Evolutionary conservation across 2,888 invertebrate species (phyloP), one percentile per base, ranked within the genome.

Genomic region (Lithophane semibrunnea): DNA sequence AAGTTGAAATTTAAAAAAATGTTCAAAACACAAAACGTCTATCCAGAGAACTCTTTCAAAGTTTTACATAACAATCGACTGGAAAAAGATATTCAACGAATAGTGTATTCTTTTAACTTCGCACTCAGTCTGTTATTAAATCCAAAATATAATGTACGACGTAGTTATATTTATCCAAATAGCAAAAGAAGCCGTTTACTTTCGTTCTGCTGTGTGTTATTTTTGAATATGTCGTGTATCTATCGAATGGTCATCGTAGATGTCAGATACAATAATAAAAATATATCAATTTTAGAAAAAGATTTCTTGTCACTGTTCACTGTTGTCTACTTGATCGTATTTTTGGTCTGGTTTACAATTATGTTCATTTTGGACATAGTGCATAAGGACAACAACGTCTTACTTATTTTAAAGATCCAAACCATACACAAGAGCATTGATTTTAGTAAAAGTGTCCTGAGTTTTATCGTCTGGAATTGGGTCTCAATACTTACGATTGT

Each of bases 351-450:
- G 24, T 79, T 56, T 42, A 29, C 60, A 12, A 49, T 24, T 29
- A 12, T 69, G 18, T 77, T 69, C 12, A 56, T 77, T 61, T 7
- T 77, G 8, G 71, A 77, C 18, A 63, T 78, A 12, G 8, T 66
- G 13, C 69, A 83, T 54, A 78, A 61, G 0, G 21, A 70, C 0
- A 58, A 78, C 7, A 66, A 71, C 37, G 58, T 78, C 4, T 24
- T 67, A 18, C 58, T 82, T 37, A 71, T 83, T 60, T 29, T 82
- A 3, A 78, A 37, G 0, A 73, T 82, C n/a, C 83, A 82, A 29
- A 21, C 29, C 1, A 29, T 29, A 29, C 29, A 29, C 29, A 29
- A 29, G 29, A 29, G 29, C 29, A 29, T 29, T 29, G 29, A 29
- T 29, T 29, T 29, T 29, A 29, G 29, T 29, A 29, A 29, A 29